Percentiles rank a stretch among this genome's conserved stretches.
These are phyloP conservation scores for Ecliptopera silaceata DNA, from an alignment of 2,888 invertebrate genomes.

Conservation along the genomic window DNA sequence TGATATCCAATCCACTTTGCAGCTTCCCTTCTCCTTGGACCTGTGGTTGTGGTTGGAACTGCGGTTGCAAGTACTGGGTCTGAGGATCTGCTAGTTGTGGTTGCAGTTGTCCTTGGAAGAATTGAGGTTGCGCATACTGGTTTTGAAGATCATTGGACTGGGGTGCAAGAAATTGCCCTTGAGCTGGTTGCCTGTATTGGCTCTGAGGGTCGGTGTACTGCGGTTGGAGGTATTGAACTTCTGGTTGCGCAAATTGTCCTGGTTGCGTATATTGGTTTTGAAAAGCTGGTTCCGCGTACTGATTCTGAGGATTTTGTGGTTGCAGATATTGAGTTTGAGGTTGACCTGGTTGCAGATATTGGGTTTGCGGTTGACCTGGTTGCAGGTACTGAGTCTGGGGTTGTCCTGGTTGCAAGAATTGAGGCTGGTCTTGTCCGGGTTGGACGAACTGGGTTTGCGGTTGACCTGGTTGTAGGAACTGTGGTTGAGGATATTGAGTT, in stretches of 20 bases:
- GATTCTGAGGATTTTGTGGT: slow-evolving; percentile 17
- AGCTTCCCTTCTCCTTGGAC: slow-evolving; percentile 51
- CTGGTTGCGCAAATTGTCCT: slow-evolving; percentile 12
- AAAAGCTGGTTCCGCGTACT: slow-evolving; percentile 4
- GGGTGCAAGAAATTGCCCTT: slow-evolving; percentile 16
- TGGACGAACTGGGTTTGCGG: slow-evolving; percentile 24
- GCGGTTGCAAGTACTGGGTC: slow-evolving; percentile 26
- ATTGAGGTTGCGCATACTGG: slow-evolving; percentile 24
- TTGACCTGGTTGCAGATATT: slow-evolving; percentile 20
- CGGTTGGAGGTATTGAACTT: slow-evolving; percentile 27
- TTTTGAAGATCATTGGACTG: slow-evolving; percentile 22
- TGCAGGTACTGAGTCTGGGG: slow-evolving; percentile 18
- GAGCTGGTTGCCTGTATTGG: slow-evolving; percentile 14
- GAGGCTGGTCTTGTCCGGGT: slow-evolving; percentile 23
- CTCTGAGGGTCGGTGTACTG: slow-evolving; percentile 13
- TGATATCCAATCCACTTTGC: slow-evolving; percentile 68
- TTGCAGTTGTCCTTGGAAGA: slow-evolving; percentile 16
- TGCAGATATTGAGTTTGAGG: slow-evolving; percentile 26
- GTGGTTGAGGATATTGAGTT: slow-evolving; percentile 22
- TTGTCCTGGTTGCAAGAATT: slow-evolving; percentile 21
- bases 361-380: slow-evolving; percentile 24
- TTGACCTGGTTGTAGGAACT: slow-evolving; percentile 10
- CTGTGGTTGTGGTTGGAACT: slow-evolving; percentile 36
- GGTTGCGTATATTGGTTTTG: slow-evolving; percentile 1
- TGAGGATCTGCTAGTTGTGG: slow-evolving; percentile 29